phyloP scores from a whole-genome alignment of 2,113 vertebrate genomes.

The Hassar affinis region DNA sequence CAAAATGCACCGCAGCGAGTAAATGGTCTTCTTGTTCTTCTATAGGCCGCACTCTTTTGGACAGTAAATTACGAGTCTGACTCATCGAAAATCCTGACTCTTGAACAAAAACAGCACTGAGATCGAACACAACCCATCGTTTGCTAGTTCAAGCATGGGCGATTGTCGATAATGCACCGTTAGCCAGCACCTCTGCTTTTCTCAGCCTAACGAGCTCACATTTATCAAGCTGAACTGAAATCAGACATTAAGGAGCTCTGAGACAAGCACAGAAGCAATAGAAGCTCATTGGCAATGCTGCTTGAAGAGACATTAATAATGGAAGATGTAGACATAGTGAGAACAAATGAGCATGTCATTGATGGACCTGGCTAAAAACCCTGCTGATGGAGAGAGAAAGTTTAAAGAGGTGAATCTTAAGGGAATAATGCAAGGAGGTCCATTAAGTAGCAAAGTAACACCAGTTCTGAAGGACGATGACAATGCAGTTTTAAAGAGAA shows the following conservation, averaged over 20 bases:
- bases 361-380: background rate
- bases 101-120: conserved; percentile 9
- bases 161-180: conserved; percentile 34
- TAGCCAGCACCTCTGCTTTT: background rate
- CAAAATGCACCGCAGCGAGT: background rate
- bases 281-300: background rate
- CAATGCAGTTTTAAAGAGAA: background rate
- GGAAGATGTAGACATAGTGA: background rate
- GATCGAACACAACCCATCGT: conserved; percentile 32
- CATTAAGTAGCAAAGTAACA: background rate
- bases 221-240: conserved; percentile 10
- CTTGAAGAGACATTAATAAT: background rate
- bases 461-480: background rate
- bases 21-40: background rate
- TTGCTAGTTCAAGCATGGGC: conserved; percentile 21
- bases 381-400: background rate
- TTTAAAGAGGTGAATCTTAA: background rate
- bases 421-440: background rate
- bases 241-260: background rate
- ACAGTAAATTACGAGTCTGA: background rate
- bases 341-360: background rate
- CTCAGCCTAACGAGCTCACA: conserved; percentile 29
- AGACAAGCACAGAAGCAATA: background rate
- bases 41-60: background rate
- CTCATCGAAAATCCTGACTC: conserved; percentile 10